Conservation (phyloP, 2,113 vertebrate species). For the Aythya baeri region DNA sequence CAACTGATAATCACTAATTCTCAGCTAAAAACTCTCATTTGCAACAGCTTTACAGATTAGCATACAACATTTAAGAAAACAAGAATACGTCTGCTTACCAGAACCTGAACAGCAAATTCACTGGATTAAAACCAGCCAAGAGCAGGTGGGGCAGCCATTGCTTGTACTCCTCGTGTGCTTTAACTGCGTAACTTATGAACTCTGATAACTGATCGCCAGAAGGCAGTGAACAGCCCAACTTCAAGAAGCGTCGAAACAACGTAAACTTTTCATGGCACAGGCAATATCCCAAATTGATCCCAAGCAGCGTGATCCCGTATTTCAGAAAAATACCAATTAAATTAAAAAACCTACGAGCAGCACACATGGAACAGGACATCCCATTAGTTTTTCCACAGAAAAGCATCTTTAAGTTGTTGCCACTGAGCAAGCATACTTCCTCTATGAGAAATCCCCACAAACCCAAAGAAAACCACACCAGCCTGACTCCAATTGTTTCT, state of each 20-base stretch:
- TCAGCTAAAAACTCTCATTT: not conserved
- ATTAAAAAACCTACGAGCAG: slow-evolving; percentile 50
- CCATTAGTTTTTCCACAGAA: not conserved
- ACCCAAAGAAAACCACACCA: not conserved
- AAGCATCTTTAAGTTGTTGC: not conserved
- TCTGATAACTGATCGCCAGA: slow-evolving; percentile 48
- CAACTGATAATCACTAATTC: not conserved
- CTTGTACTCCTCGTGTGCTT: slow-evolving; percentile 61
- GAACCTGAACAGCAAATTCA: slow-evolving; percentile 74
- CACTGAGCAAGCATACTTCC: not conserved
- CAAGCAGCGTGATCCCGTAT: slow-evolving; percentile 72
- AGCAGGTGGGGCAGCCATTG: slow-evolving; percentile 90
- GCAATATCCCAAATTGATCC: slow-evolving; percentile 75
- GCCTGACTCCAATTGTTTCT: not conserved
- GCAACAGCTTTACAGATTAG: not conserved
- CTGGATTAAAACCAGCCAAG: slow-evolving; percentile 86
- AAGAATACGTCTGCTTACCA: slow-evolving; percentile 76
- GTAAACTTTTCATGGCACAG: slow-evolving; percentile 70
- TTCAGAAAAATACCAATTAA: slow-evolving; percentile 76
- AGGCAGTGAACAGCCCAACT: slow-evolving; percentile 65
- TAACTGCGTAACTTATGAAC: slow-evolving; percentile 56
- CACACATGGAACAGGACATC: not conserved
- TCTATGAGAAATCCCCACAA: not conserved
- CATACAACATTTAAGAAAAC: not conserved
- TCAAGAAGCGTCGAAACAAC: slow-evolving; percentile 78